Percentiles rank a stretch among this genome's conserved stretches.
These are phyloP conservation scores for Melanotaenia duboulayi DNA, from an alignment of 2,113 vertebrate genomes.

Conservation along the genomic window DNA sequence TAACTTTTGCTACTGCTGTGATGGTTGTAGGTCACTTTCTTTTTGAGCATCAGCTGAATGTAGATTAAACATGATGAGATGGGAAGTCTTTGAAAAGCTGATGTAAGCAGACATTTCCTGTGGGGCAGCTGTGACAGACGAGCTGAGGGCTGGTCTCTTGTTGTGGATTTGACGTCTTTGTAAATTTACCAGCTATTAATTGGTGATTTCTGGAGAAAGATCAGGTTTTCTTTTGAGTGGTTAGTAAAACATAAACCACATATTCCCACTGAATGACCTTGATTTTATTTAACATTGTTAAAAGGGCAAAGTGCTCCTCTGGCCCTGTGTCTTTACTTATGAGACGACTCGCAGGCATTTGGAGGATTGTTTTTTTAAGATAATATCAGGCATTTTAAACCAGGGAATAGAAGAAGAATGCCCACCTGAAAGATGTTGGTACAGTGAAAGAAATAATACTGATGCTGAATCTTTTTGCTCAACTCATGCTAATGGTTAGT, in stretches of 20 bases:
- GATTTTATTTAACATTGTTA: not conserved
- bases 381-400: conserved; percentile 16
- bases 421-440: not conserved
- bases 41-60: conserved; percentile 21
- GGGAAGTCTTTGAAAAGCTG: conserved; percentile 27
- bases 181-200: not conserved
- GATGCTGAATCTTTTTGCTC: not conserved
- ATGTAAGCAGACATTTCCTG: conserved; percentile 30
- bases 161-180: conserved; percentile 5
- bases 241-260: not conserved
- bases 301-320: not conserved
- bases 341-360: conserved; percentile 44
- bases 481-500: not conserved
- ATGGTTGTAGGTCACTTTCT: conserved; percentile 14
- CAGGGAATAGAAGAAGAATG: not conserved
- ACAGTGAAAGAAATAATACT: not conserved
- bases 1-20: not conserved
- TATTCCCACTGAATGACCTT: conserved; percentile 1
- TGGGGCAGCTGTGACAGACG: conserved; percentile 21
- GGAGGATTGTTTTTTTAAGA: not conserved
- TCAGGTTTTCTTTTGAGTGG: not conserved
- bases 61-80: conserved; percentile 24
- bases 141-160: not conserved
- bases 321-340: conserved; percentile 26
- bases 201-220: not conserved